Evolutionary conservation across 2,888 invertebrate genomes (phyloP).

Genomic region (Acanthacorydalis orientalis): DNA sequence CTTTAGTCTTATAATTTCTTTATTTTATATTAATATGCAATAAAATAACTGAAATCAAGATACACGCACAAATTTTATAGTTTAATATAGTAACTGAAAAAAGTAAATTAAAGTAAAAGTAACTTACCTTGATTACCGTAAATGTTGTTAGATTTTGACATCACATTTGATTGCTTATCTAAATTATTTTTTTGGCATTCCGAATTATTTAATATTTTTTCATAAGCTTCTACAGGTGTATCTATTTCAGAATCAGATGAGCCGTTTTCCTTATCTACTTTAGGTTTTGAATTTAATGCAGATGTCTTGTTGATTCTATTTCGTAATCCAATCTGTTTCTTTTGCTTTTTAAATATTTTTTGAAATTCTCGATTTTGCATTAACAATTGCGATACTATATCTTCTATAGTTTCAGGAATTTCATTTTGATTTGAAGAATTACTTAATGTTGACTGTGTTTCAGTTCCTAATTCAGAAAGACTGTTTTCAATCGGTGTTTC

Average conservation of each 20-base stretch:
- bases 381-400: conserved; percentile 66
- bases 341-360: conserved; percentile 57
- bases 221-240: conserved; percentile 11
- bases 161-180: conserved; percentile 2
- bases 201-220: conserved; percentile 5
- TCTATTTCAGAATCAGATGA: conserved; percentile 4
- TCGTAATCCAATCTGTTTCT: conserved; percentile 29
- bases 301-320: conserved; percentile 23
- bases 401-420: conserved; percentile 39
- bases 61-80: too few relatives aligned
- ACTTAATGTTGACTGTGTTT: conserved; percentile 4
- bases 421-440: conserved; percentile 1
- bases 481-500: conserved; percentile 10
- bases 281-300: conserved; percentile 4
- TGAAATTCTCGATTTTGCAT: conserved; percentile 74
- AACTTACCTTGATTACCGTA: not conserved
- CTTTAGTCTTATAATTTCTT: too few relatives aligned
- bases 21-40: too few relatives aligned
- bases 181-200: not conserved
- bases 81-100: too few relatives aligned
- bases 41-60: too few relatives aligned
- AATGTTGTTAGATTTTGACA: not conserved
- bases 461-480: conserved; percentile 1
- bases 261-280: conserved; percentile 7
- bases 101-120: too few relatives aligned